These are phyloP conservation scores for Patiria pectinifera DNA, from an alignment of 53 echinoderm and acorn worm species.

Conservation along the genomic window DNA sequence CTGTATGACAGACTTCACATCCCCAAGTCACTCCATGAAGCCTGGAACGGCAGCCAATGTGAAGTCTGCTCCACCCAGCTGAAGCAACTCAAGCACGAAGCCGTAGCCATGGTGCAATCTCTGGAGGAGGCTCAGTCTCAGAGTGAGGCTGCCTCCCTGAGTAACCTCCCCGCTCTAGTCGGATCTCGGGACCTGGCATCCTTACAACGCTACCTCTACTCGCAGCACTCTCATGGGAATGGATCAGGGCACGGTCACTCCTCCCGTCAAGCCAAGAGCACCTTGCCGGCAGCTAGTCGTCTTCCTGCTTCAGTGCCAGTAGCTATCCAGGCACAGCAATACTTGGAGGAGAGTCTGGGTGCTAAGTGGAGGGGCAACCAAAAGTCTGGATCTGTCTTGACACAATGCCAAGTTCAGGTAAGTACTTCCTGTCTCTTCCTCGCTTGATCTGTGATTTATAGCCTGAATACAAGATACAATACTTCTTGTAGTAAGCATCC, in stretches of 20 bases:
- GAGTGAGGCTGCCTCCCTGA: constrained; percentile 74
- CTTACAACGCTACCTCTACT: constrained; percentile 90
- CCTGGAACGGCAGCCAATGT: constrained; percentile 90
- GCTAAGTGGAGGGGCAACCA: constrained; percentile 81
- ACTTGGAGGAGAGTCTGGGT: constrained; percentile 86
- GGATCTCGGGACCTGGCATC: constrained; percentile 90
- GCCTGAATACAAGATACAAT: too few relatives aligned
- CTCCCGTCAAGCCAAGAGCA: constrained; percentile 62
- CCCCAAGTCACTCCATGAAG: constrained; percentile 81
- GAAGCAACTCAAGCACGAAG: constrained; percentile 91
- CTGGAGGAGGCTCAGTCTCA: constrained; percentile 84
- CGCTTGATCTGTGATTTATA: not conserved
- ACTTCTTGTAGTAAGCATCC: too few relatives aligned
- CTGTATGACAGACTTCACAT: constrained; percentile 89
- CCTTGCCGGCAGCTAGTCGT: constrained; percentile 21
- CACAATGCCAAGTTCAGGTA: constrained; percentile 73
- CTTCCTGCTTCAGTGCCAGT: constrained; percentile 58
- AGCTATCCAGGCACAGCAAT: constrained; percentile 89
- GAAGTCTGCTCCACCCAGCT: constrained; percentile 90
- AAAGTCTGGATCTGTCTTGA: constrained; percentile 72
- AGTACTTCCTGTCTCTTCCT: not conserved
- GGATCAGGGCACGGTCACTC: constrained; percentile 66
- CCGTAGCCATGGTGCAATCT: constrained; percentile 95
- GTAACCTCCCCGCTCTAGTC: constrained; percentile 80
- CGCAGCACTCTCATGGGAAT: constrained; percentile 75